Percentiles rank a stretch among this genome's conserved stretches.
These are phyloP conservation scores for Dicrurus megarhynchus DNA, from an alignment of 2,113 vertebrate genomes.

Conservation along the genomic window DNA sequence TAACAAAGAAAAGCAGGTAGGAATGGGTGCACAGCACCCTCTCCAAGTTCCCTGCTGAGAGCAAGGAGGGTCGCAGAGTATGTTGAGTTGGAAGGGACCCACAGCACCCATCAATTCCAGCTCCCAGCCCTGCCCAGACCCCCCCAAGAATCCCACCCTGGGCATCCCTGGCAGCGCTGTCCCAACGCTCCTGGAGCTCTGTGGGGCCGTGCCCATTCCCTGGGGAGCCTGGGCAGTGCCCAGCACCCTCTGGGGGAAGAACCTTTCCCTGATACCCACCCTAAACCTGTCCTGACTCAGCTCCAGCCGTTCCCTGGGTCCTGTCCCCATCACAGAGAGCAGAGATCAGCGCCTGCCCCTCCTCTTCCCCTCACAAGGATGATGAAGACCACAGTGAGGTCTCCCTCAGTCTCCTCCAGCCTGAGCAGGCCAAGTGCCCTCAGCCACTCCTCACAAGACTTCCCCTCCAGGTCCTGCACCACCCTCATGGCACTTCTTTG, in stretches of 20 bases:
- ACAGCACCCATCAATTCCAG: accelerated
- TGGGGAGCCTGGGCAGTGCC: background rate
- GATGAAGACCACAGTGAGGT: accelerated
- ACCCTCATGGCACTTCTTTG: background rate
- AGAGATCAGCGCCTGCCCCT: background rate
- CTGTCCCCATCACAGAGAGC: background rate
- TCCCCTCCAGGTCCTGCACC: background rate
- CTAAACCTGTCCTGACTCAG: accelerated
- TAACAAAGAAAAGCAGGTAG: background rate
- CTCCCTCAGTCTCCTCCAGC: background rate
- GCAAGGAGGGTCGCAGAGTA: background rate
- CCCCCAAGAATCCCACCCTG: background rate
- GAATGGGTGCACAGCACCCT: background rate
- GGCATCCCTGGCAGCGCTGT: accelerated
- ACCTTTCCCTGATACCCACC: no score
- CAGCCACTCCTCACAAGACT: accelerated
- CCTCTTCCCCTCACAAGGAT: background rate
- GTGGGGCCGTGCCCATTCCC: background rate
- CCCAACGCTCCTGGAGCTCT: background rate
- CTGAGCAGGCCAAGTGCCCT: background rate
- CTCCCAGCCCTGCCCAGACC: background rate
- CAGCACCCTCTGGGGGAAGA: background rate
- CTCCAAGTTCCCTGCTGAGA: background rate
- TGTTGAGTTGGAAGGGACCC: background rate
- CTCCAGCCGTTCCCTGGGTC: background rate